Base-by-base conservation (phyloP, 2,888 invertebrate genomes). In the Standfussiana lucernea region DNA sequence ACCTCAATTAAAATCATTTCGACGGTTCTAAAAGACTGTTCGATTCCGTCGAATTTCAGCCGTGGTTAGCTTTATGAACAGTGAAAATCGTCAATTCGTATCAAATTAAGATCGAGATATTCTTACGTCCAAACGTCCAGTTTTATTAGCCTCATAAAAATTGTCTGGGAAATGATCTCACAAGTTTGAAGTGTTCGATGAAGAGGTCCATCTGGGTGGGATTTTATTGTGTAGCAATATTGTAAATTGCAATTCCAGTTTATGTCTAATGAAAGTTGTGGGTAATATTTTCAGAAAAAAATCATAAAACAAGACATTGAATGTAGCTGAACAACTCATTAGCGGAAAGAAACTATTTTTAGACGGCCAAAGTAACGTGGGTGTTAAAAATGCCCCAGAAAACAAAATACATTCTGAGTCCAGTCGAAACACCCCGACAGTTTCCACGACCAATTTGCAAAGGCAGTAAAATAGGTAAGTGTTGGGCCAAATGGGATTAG, bases 121-220 rank as follows among this genome's bases (percentile, higher is more conserved):
- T 84, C 83, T 81, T 68, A 76, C 82, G 82, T 83, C 72, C 84
- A 84, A 79, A 78, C 80, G 84, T 86, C 84, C 85, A 76, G 77
- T 89, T 89, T 90, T 88, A 90, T 86, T 83, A 74, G 75, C 75
- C 70, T 80, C 86, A 87, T 90, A 89, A 90, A 88, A 85, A 83
- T 75, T 80, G 79, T 71, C 75, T 59, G 88, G 70, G 64, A 86
- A 84, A 84, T 80, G 73, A 82, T 87, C 76, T 80, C 77, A 76
- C 53, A 78, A 66, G 75, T 81, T 79, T 82, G 66, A 79, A 83
- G 75, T 79, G 77, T 74, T 80, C 78, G 72, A 78, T 80, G 65
- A 76, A 73, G 78, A 72, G 78, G 70, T 70, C 75, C 79, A 80
- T 72, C 72, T 84, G 84, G 73, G 72, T 61, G 68, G 53, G 50